Percentiles rank a stretch among this genome's conserved stretches.
Evolutionary conservation across 1,140 invertebrate genomes (phyloP).

Genomic region (Drosophila eugracilis): DNA sequence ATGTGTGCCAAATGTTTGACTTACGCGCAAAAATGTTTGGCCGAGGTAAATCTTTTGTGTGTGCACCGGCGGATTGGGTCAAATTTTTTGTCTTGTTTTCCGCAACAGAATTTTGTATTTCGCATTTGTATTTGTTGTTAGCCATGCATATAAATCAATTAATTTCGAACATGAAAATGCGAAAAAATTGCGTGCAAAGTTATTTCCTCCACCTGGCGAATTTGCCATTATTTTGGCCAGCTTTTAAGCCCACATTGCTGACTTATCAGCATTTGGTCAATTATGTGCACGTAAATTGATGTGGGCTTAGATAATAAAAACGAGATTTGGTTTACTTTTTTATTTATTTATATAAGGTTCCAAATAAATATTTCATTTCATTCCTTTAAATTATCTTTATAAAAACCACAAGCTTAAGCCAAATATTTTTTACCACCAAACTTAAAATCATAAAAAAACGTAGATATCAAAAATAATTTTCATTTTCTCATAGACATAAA

Average conservation of each 20-base stretch:
- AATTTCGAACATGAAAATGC: conserved; percentile 71
- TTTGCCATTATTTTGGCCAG: conserved; percentile 34
- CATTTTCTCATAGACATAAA: conserved; percentile 59
- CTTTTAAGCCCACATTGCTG: conserved; percentile 39
- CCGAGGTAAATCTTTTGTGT: conserved; percentile 66
- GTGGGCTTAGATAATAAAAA: background rate
- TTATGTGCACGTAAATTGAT: conserved; percentile 6
- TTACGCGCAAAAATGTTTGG: conserved; percentile 73
- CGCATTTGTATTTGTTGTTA: conserved; percentile 38
- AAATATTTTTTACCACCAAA: too few species aligned
- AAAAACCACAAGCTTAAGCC: too few species aligned
- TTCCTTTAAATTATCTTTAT: conserved; percentile 32
- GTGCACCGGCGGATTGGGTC: conserved; percentile 32
- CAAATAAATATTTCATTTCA: too few species aligned
- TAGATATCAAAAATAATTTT: conserved; percentile 44
- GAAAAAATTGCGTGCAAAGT: conserved; percentile 29
- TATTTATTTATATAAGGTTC: background rate
- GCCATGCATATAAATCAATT: conserved; percentile 73
- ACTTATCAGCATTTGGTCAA: conserved; percentile 44
- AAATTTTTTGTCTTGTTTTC: conserved; percentile 51
- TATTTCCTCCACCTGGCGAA: conserved; percentile 62
- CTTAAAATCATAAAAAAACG: background rate
- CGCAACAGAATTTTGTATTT: too few species aligned
- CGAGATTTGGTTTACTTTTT: background rate
- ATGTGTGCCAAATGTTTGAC: conserved; percentile 81